Percentiles rank a stretch among this genome's conserved stretches.
Evolutionary conservation across 2,888 invertebrate genomes (phyloP).

Genomic region (Nudaria mundana): DNA sequence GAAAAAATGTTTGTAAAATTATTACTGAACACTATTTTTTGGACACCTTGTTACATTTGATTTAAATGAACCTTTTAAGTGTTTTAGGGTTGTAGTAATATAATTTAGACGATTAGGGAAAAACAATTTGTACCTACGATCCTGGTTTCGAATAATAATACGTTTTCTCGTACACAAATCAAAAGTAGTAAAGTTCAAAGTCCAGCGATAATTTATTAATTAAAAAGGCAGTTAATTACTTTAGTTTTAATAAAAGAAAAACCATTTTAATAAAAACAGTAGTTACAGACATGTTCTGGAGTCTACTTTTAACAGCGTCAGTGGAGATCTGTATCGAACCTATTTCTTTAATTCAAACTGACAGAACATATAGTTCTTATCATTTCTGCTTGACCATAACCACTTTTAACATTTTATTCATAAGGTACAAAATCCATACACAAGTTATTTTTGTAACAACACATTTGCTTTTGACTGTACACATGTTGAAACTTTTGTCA

Average conservation of each 20-base stretch:
- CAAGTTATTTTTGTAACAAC: conserved; percentile 8
- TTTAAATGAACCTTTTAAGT: no score
- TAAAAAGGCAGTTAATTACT: conserved; percentile 31
- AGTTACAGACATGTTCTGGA: conserved; percentile 56
- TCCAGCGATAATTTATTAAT: conserved; percentile 15
- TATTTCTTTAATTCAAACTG: conserved; percentile 48
- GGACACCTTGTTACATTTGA: no score
- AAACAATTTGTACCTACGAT: no score
- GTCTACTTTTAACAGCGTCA: conserved; percentile 49
- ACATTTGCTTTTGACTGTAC: conserved; percentile 23
- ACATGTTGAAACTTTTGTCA: conserved; percentile 65
- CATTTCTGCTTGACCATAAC: no score
- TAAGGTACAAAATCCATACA: conserved; percentile 14
- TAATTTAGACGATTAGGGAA: no score
- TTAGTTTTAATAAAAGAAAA: conserved; percentile 29
- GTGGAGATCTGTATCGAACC: conserved; percentile 58
- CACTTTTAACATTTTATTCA: background rate
- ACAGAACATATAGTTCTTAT: conserved; percentile 33
- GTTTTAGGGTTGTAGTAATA: no score
- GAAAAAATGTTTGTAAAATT: no score
- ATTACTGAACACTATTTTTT: no score
- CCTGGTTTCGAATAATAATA: background rate
- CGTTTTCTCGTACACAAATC: background rate
- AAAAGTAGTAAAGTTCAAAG: background rate
- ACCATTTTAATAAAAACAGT: conserved; percentile 50